Base-by-base conservation (phyloP, 2,797 vertebrate species). In the Dipus sagitta region DNA sequence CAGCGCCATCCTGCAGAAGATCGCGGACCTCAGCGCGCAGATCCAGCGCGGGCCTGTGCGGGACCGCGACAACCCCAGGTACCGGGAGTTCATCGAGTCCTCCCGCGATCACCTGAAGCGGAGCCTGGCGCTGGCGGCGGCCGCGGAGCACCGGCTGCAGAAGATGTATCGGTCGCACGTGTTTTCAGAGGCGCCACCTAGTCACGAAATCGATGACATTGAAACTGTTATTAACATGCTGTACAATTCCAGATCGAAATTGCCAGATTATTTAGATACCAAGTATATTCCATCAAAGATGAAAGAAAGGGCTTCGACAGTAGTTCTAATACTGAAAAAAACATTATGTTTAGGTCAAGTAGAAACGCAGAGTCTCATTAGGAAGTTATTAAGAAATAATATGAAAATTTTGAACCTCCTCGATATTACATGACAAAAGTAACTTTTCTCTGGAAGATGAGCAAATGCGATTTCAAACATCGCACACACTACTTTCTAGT, bases 381-480 rank as follows among this genome's bases (percentile, higher is more conserved):
- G 77, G 83, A 94, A 89, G 77, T 86, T 97, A 88, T 52, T 96
- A 95, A 95, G 92, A 65, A 95, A 97, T 77, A 97, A 96, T 89
- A 93, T 93, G 70, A 95, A 95, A 93, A 94, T 97, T 23, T 87
- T 97, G 92, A 93, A 85, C n/a, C 64, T 95, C 79, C 92, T 96
- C 96, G 75, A 93, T 92, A 58, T 60, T 84, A 76, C 85, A 54
- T 86, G 71, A 96, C 42, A 93, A 94, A 23, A 20, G 5, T 83
- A 34, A 91, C 78, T 84, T 80, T 84, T 82, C 23, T 24, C n/a
- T 52, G 34, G 47, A 90, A 82, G 92, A 74, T 88, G 82, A 86
- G 38, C 85, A 76, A 58, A 58, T 72, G 52, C 85, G 86, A 91
- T 93, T 86, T 86, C 34, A 71, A 64, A 91, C 86, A 20, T 88